These are phyloP conservation scores for Halcyon chelicuti DNA, from an alignment of 2,797 vertebrate genomes.

Conservation along the genomic window DNA sequence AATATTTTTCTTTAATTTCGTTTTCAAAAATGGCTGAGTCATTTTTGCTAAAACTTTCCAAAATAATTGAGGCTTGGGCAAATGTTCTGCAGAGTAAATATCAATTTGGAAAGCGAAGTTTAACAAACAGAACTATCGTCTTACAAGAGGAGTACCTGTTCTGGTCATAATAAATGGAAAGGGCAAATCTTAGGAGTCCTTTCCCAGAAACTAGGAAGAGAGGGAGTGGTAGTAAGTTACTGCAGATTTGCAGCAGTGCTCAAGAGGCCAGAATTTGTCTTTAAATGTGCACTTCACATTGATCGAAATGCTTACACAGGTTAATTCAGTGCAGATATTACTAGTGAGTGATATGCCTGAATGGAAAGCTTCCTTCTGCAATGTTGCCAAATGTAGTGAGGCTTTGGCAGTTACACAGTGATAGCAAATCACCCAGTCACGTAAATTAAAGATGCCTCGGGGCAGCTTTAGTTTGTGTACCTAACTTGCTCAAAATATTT, in stretches of 20 bases:
- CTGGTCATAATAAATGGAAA: background rate
- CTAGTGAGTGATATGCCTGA: background rate
- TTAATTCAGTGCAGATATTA: constrained; percentile 36
- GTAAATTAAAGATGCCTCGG: background rate
- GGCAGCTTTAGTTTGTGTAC: constrained; percentile 41
- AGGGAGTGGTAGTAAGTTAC: background rate
- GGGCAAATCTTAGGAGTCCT: background rate
- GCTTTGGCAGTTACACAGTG: constrained; percentile 20
- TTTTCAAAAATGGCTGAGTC: constrained; percentile 69
- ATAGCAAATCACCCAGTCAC: constrained; percentile 50
- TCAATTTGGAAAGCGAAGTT: background rate
- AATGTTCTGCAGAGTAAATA: constrained; percentile 24
- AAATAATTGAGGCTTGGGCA: constrained; percentile 33
- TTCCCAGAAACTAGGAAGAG: background rate
- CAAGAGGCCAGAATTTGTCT: background rate
- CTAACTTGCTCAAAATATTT: constrained; percentile 49
- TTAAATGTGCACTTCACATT: background rate
- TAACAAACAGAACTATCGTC: background rate
- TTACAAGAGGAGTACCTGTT: background rate
- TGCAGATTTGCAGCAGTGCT: background rate
- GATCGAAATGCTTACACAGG: background rate
- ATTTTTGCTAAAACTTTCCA: constrained; percentile 63
- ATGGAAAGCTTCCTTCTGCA: constrained; percentile 31
- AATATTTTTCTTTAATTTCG: constrained; percentile 49
- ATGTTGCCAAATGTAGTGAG: constrained; percentile 42